Percentiles rank a stretch among this genome's conserved stretches.
phyloP scores from a whole-genome alignment of 1,140 invertebrate genomes.

The Hirudo medicinalis region DNA sequence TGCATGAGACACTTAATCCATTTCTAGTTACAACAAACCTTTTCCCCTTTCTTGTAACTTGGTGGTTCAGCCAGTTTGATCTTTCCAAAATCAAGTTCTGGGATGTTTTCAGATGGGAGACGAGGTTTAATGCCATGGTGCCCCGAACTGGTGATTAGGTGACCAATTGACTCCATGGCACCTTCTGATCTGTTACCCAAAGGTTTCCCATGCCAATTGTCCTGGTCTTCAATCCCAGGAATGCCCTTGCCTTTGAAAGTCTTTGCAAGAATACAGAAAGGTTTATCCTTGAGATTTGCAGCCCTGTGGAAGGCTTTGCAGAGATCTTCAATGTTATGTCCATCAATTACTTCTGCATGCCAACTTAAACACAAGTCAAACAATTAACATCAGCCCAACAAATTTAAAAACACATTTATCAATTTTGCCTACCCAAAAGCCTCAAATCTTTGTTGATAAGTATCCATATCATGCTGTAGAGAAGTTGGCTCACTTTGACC shows the following conservation, averaged over 20 bases:
- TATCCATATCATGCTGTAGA: slow-evolving; percentile 79
- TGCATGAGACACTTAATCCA: too few species aligned
- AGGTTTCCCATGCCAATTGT: slow-evolving; percentile 96
- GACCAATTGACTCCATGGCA: slow-evolving; percentile 51
- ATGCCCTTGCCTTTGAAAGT: slow-evolving; percentile 85
- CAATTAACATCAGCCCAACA: neutral
- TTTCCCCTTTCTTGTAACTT: slow-evolving; percentile 57
- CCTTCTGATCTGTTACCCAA: slow-evolving; percentile 64
- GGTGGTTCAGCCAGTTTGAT: slow-evolving; percentile 61
- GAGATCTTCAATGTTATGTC: slow-evolving; percentile 81
- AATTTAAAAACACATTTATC: neutral
- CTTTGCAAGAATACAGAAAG: slow-evolving; percentile 84
- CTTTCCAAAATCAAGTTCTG: slow-evolving; percentile 25
- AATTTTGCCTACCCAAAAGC: slow-evolving; percentile 62
- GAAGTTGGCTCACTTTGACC: slow-evolving; percentile 90
- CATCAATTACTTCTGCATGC: slow-evolving; percentile 83
- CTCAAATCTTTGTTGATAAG: slow-evolving; percentile 71
- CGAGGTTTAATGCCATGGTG: slow-evolving; percentile 27
- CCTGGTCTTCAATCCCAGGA: slow-evolving; percentile 66
- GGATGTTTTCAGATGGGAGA: slow-evolving; percentile 24
- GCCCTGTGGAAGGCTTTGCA: slow-evolving; percentile 64
- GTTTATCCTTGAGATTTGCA: slow-evolving; percentile 57
- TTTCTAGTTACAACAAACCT: slow-evolving; percentile 27
- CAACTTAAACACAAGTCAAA: slow-evolving; percentile 37
- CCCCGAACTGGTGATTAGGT: slow-evolving; percentile 35